A percentile compares a stretch with the other conserved stretches of the same genome.
These are phyloP conservation scores for Perca flavescens DNA, from an alignment of 2,113 vertebrate genomes.

Conservation along the genomic window DNA sequence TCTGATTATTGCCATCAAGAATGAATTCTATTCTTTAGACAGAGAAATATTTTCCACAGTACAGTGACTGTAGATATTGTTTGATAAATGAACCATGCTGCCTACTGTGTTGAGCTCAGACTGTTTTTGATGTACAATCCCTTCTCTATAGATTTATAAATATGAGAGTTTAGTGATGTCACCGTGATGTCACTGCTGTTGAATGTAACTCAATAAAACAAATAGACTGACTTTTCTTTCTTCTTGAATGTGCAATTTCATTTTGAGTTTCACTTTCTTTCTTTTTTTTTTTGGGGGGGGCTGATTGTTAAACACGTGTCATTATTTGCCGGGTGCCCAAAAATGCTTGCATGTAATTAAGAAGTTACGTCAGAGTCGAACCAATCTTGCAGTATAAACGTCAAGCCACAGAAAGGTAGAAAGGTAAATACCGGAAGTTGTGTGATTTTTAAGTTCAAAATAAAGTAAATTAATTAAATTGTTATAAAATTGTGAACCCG, in stretches of 20 bases:
- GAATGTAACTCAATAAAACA: slow-evolving; percentile 45
- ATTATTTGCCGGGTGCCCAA: neutral
- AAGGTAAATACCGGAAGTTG: slow-evolving; percentile 21
- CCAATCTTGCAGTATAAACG: neutral
- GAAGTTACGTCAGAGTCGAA: slow-evolving; percentile 39
- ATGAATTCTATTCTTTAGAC: slow-evolving; percentile 41
- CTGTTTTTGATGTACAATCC: slow-evolving; percentile 34
- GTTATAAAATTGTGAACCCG: too few relatives aligned
- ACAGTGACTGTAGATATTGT: slow-evolving; percentile 23
- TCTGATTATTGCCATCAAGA: slow-evolving; percentile 38
- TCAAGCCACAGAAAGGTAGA: neutral
- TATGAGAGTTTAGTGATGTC: slow-evolving; percentile 4
- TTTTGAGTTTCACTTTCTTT: neutral
- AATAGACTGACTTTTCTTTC: neutral
- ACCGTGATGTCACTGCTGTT: slow-evolving; percentile 14
- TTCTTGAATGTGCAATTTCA: neutral
- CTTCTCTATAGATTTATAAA: slow-evolving; percentile 23
- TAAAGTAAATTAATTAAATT: slow-evolving; percentile 22
- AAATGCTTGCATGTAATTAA: slow-evolving; percentile 28
- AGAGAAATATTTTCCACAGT: slow-evolving; percentile 13
- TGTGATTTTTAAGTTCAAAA: slow-evolving; percentile 20
- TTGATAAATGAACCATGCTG: slow-evolving; percentile 33
- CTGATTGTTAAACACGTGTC: neutral
- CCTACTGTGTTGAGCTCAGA: slow-evolving; percentile 26
- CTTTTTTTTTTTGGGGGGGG: neutral